Percentiles rank a stretch among this genome's conserved stretches.
Evolutionary conservation across 2,888 invertebrate species (phyloP).

Genomic region (Heteropelma amictum): DNA sequence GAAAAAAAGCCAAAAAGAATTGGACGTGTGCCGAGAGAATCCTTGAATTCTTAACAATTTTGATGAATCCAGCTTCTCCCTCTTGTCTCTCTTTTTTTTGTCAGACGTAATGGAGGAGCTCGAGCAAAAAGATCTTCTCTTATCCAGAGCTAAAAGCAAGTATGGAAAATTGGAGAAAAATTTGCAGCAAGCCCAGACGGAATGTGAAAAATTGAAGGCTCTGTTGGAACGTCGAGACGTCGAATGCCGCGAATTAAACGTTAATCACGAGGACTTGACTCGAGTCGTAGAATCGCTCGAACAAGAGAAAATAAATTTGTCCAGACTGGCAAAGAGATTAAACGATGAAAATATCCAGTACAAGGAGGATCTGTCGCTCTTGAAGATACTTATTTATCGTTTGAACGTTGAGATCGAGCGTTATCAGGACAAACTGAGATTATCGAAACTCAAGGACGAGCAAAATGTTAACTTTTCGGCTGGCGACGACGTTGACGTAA

Average conservation of each 20-base stretch:
- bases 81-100: not conserved
- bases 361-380: slow-evolving; percentile 84
- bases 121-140: slow-evolving; percentile 61
- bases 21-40: too few species aligned
- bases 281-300: slow-evolving; percentile 63
- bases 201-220: slow-evolving; percentile 59
- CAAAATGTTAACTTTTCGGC: slow-evolving; percentile 59
- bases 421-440: slow-evolving; percentile 86
- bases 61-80: too few species aligned
- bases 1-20: too few species aligned
- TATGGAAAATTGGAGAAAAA: slow-evolving; percentile 67
- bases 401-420: slow-evolving; percentile 88
- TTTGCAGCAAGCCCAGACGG: slow-evolving; percentile 59
- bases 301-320: slow-evolving; percentile 60
- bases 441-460: slow-evolving; percentile 48
- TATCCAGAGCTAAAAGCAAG: slow-evolving; percentile 63
- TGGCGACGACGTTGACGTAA: slow-evolving; percentile 69
- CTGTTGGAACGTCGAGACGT: slow-evolving; percentile 63
- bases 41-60: too few species aligned
- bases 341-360: slow-evolving; percentile 81
- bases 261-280: slow-evolving; percentile 64
- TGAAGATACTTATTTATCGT: slow-evolving; percentile 88
- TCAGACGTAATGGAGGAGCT: slow-evolving; percentile 60
- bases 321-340: slow-evolving; percentile 73
- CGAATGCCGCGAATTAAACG: slow-evolving; percentile 63